These are phyloP conservation scores for Chelon labrosus DNA, from an alignment of 2,797 vertebrate species.

Conservation along the genomic window DNA sequence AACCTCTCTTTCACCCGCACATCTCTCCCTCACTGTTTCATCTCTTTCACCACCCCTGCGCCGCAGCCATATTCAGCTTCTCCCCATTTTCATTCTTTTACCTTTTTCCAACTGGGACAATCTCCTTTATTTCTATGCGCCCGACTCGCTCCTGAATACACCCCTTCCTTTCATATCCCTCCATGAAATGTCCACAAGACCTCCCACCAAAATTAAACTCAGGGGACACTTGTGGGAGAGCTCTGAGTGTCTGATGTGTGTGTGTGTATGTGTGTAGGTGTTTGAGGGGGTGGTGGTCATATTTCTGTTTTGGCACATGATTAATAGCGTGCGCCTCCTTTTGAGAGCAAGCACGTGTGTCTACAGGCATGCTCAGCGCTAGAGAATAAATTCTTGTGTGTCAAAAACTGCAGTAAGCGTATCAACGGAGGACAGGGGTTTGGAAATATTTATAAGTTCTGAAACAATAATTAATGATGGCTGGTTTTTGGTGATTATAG, in stretches of 20 bases:
- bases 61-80: slow-evolving; percentile 1
- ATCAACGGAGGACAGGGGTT: not conserved
- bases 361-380: slow-evolving; percentile 5
- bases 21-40: slow-evolving; percentile 14
- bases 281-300: slow-evolving; percentile 37
- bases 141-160: not conserved
- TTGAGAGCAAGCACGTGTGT: slow-evolving; percentile 9
- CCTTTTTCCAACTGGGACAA: not conserved
- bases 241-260: slow-evolving; percentile 33
- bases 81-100: slow-evolving; percentile 9
- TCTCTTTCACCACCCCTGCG: slow-evolving; percentile 9
- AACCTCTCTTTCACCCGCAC: slow-evolving; percentile 36
- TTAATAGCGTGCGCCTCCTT: slow-evolving; percentile 45
- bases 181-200: slow-evolving; percentile 37
- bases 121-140: slow-evolving; percentile 8
- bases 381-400: slow-evolving; percentile 4
- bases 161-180: slow-evolving; percentile 11
- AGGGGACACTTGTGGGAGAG: slow-evolving; percentile 55
- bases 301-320: slow-evolving; percentile 63
- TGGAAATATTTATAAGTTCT: not conserved
- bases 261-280: slow-evolving; percentile 40
- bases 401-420: slow-evolving; percentile 17
- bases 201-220: slow-evolving; percentile 67
- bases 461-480: not conserved
- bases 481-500: not conserved